phyloP scores from a whole-genome alignment of 2,888 invertebrate species.

The Drosophila fulvimacula region DNA sequence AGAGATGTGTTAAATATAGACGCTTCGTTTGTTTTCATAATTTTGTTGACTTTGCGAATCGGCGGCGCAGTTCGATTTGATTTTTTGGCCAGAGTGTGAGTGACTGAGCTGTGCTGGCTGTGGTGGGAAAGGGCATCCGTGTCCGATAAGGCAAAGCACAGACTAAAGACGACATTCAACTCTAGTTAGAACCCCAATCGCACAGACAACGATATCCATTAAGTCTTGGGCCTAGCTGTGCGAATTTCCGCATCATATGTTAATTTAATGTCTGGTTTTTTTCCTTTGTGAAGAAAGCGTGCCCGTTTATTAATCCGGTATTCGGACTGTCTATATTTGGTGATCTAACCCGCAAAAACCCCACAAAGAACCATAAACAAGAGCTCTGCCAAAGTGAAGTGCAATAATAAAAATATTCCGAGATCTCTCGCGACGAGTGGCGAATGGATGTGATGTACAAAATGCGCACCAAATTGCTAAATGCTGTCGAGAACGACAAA shows the following conservation, averaged over 20 bases:
- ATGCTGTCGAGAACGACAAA: conserved; percentile 37
- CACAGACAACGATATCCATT: not conserved
- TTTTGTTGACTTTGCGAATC: conserved; percentile 61
- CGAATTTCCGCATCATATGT: conserved; percentile 32
- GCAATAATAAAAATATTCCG: conserved; percentile 19
- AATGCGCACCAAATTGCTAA: conserved; percentile 45
- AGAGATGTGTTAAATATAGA: conserved; percentile 26
- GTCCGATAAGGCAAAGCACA: conserved; percentile 33
- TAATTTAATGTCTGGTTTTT: conserved; percentile 36
- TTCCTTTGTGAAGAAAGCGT: conserved; percentile 29
- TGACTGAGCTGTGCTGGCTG: conserved; percentile 5
- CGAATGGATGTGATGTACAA: conserved; percentile 21
- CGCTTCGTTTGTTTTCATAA: conserved; percentile 46
- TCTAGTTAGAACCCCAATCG: not conserved
- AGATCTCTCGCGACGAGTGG: conserved; percentile 8
- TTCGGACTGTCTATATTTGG: not conserved
- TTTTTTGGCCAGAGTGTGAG: conserved; percentile 47
- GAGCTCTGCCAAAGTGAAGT: conserved; percentile 23
- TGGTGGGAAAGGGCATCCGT: conserved; percentile 26
- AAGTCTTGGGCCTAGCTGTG: conserved; percentile 3
- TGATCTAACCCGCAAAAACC: conserved; percentile 11
- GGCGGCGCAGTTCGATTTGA: conserved; percentile 68
- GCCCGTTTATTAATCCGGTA: conserved; percentile 10
- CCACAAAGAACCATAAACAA: conserved; percentile 12
- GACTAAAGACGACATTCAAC: conserved; percentile 4